Evolutionary conservation across 1,140 invertebrate genomes (phyloP), one percentile per base, ranked within the genome.

Genomic region (Phenacoccus solenopsis): DNA sequence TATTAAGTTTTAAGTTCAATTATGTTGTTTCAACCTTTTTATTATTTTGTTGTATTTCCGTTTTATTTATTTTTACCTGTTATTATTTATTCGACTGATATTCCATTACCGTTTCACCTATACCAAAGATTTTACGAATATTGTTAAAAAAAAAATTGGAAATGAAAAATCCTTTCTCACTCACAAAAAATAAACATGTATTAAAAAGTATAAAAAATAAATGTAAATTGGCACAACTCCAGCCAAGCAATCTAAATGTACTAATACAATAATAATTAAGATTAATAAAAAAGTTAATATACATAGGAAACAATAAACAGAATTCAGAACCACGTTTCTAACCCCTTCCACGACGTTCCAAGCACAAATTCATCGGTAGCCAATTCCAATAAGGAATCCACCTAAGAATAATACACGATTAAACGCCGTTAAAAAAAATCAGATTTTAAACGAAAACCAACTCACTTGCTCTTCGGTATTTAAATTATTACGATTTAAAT

Each of bases 361-460:
- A 75, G 57, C 21, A 75, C 71, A 27, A 73, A 24, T 28, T 61
- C 16, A 70, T 75, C 73, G 12, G 73, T 75, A 0, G 75, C 73
- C 27, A 72, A 70, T 38, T 74, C 74, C 13, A 75, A 24, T 1
- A 75, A 69, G 56, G 74, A 74, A 24, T 73, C 70, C 27, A 75
- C 73, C 73, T 74, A 69, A 3, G 20, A 49, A 49, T 49, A 16
- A 16, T 49, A 16, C 30, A 5, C 16, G 20, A 49, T 5, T 49
- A 10, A n/a, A 49, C 16, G 3, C 38, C 38, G n/a, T 49, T 32
- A 32, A 32, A 32, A 32, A 32, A 32, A 32, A 32, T 32, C n/a
- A n/a, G n/a, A n/a, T n/a, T n/a, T 7, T 32, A 32, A 5, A 32
- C 5, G 30, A 7, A 32, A 32, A 32, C 38, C n/a, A n/a, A 49